Evolutionary conservation across 2,888 invertebrate species (phyloP), one percentile per base, ranked within the genome.

Genomic region (Troides helena): DNA sequence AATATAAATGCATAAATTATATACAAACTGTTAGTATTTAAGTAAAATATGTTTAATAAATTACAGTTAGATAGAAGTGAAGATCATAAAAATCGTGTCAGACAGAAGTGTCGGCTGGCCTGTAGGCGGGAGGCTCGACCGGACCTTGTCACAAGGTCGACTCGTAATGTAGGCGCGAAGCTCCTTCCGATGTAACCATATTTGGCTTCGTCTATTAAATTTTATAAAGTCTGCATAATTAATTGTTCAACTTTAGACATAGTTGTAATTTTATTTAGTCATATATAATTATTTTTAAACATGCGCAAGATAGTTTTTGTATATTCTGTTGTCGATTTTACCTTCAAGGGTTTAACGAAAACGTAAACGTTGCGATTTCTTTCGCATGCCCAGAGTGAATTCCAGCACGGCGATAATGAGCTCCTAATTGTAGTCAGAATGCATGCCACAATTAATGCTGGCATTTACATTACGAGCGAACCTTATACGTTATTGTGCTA

Each of bases 111-210:
- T 64, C 74, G 74, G 72, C 66, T 75, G 86, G 84, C 84, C 25
- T 69, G 77, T 76, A 85, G 89, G 86, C 85, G 88, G 76, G 84
- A 87, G 85, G 87, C 85, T 85, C 76, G 84, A 78, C 80, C 80
- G 85, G 88, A 88, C 92, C 90, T 90, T 87, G 89, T 81, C 83
- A 78, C 92, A 90, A 92, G 92, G 92, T 86, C 92, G 91, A 78
- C 66, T 69, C 75, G 73, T 73, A 76, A 71, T 77, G 90, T 88
- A 87, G 90, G 89, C 87, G 90, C 79, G 75, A 76, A 73, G 77
- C 78, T 78, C 76, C 78, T 78, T 77, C 78, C 81, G 81, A 85
- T 84, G 87, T 83, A 78, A 74, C 90, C 91, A 82, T 88, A 87
- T 85, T 81, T 81, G 87, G 91, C 62, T 36, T 65, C 62, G 64